Base-by-base conservation (phyloP, 2,888 invertebrate genomes). In the Eilema sororculum region DNA sequence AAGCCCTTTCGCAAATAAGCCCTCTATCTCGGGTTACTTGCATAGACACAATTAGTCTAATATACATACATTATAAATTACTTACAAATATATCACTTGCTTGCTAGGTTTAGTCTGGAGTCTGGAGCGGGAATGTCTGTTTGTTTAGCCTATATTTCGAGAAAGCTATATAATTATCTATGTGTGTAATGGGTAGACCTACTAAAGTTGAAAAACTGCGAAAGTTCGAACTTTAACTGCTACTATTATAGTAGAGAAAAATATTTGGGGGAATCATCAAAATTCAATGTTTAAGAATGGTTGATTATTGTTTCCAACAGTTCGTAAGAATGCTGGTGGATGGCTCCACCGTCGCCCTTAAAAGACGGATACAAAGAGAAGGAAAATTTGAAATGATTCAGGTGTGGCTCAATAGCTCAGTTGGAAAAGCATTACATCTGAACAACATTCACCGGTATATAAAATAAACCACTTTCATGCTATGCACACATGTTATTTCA, bases 11-110 rank as follows among this genome's bases (percentile, higher is more conserved):
- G 20, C 46, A 46, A 46, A 58, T 46, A 46, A 46, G 46, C 20
- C 41, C 41, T 46, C 46, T 20, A 20, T 46, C 16, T 46, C 20
- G 46, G 46, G 46, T 46, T 46, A 46, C 16, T 46, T 46, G 20
- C 46, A 46, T 46, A 33, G 10, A 33, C 22, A 8, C 33, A n/a
- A n/a, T 20, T 60, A n/a, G 30, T 60, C 12, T 60, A 60, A 60
- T 30, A 30, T 16, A 30, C 30, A 3, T 59, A 30, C 9, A 46
- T 46, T 46, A 46, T 46, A 20, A 46, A 46, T 46, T 46, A 46
- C 46, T 46, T 46, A 46, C 46, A 41, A 41, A 41, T 41, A 46
- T 46, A 52, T 52, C 52, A 52, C 52, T 52, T 52, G n/a, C n/a
- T 52, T 52, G 2, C 20, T 46, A 20, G 20, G 20, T 46, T 46